phyloP scores from a whole-genome alignment of 2,888 invertebrate genomes.

The Leucozona laternaria region DNA sequence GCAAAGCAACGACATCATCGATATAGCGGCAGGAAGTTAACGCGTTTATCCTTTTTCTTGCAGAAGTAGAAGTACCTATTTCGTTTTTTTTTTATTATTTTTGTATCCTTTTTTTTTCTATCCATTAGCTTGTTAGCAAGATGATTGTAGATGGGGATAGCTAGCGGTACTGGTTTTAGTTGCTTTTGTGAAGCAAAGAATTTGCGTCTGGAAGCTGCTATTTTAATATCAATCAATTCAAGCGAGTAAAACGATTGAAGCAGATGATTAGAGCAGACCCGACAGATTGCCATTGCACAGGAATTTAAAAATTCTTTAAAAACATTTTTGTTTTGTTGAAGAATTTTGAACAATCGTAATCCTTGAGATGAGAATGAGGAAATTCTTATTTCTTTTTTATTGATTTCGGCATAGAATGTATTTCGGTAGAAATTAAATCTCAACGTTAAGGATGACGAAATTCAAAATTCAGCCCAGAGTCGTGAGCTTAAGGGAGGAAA shows the following conservation, averaged over 20 bases:
- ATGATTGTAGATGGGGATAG: conserved; percentile 29
- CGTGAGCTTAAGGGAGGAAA: no score
- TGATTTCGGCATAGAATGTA: no score
- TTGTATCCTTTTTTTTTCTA: conserved; percentile 6
- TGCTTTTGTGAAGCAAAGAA: conserved; percentile 33
- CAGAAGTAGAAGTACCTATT: no score
- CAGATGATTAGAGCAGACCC: conserved; percentile 20
- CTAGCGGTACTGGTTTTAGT: neutral
- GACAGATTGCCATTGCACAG: neutral
- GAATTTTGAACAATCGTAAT: neutral
- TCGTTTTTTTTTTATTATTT: neutral
- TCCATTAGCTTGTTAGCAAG: conserved; percentile 56
- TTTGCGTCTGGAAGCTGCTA: conserved; percentile 48
- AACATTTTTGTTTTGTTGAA: neutral
- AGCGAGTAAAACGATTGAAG: conserved; percentile 21
- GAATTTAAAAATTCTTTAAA: neutral
- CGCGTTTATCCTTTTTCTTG: conserved; percentile 35
- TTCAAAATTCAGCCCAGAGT: no score
- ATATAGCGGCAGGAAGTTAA: conserved; percentile 6
- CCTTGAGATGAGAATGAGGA: neutral
- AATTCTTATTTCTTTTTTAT: no score
- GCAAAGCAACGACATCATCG: neutral
- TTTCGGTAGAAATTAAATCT: no score
- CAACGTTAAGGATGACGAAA: no score
- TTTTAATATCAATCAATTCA: conserved; percentile 54